Evolutionary conservation across 1,140 invertebrate genomes (phyloP), one percentile per base, ranked within the genome.

Genomic region (Danaus plexippus): DNA sequence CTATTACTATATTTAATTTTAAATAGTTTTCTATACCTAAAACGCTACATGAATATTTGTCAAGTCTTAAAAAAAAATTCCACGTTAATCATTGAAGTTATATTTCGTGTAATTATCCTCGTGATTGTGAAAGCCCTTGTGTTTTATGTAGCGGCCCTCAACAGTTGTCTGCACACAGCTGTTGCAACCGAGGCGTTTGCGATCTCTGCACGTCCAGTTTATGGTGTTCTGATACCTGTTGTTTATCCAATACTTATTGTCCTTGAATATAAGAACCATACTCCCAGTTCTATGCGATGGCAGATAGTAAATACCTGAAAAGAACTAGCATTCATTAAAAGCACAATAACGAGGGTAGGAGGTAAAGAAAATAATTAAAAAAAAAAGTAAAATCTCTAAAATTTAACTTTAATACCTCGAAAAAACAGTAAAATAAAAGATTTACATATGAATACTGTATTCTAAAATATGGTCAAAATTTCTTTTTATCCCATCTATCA

Each of bases 241-340:
- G 64, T 87, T 87, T 54, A 87, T 84, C 84, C 84, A 87, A 57
- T 83, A 87, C 54, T 87, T 87, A 64, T 87, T 87, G 54, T 87
- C 84, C 64, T 82, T 84, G 64, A 75, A 87, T 58, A 87, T 87
- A 9, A 87, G 66, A 45, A 87, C 84, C 82, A 85, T 85, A 46
- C 82, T 87, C 10, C 84, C 84, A 1, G 73, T 75, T 7, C 84
- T 75, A 52, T 84, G 79, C 7, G 84, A 87, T 0, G 84, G 84
- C 8, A 87, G 65, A 61, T 83, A 87, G 59, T 81, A 87, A 53
- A 85, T 85, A 46, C 70, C 84, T 87, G 82, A 64, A 85, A 77
- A 63, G 63, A 66, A 54, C 57, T 61, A 8, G 54, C 11, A 43
- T 51, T 57, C 52, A 63, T 47, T 59, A 66, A 50, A 18, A 52